These are phyloP conservation scores for Leptinotarsa lineolata DNA, from an alignment of 1,140 invertebrate genomes.

Conservation along the genomic window DNA sequence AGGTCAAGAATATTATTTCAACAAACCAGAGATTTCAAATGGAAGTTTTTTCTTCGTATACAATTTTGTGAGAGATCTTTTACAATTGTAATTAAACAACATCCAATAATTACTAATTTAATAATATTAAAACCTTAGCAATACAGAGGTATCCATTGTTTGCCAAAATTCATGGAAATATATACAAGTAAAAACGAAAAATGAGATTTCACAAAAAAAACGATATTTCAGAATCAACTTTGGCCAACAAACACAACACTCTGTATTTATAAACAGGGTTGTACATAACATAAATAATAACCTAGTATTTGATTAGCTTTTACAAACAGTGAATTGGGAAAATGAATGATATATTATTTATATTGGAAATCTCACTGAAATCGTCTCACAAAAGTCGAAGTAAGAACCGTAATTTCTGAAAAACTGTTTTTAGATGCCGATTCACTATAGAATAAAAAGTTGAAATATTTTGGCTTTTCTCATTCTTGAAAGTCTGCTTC, in stretches of 20 bases:
- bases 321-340: constrained; percentile 26
- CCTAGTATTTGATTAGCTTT: constrained; percentile 20
- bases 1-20: too few species aligned
- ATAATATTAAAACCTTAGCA: neutral
- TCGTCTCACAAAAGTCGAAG: too few species aligned
- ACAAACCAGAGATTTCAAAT: too few species aligned
- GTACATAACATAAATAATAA: constrained; percentile 31
- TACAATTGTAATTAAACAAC: too few species aligned
- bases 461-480: neutral
- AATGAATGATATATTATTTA: neutral
- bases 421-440: too few species aligned
- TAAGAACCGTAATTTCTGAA: too few species aligned
- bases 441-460: neutral
- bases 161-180: constrained; percentile 3
- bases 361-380: neutral
- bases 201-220: neutral
- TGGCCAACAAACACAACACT: neutral
- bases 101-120: neutral
- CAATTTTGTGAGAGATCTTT: too few species aligned
- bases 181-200: constrained; percentile 4
- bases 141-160: constrained; percentile 1
- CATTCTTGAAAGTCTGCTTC: neutral
- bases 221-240: neutral
- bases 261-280: constrained; percentile 25
- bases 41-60: too few species aligned